Percentiles rank a stretch among this genome's conserved stretches.
phyloP scores from a whole-genome alignment of 2,888 invertebrate species.

The Dolichopus griseipennis region DNA sequence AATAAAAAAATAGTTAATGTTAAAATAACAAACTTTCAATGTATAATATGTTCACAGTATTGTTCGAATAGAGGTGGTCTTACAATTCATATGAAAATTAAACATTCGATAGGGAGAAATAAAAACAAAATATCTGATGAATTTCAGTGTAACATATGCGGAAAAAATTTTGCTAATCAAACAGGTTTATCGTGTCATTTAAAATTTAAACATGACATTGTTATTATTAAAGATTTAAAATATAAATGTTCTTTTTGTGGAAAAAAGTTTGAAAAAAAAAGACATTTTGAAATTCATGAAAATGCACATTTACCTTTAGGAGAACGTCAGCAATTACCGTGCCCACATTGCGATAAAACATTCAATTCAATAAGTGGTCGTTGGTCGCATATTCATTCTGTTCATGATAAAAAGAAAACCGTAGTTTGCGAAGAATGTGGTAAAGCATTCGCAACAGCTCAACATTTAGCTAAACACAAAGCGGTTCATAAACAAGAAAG shows the following conservation, averaged over 20 bases:
- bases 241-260: neutral
- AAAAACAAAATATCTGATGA: neutral
- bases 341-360: neutral
- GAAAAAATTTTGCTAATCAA: neutral
- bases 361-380: neutral
- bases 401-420: neutral
- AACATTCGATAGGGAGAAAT: no score
- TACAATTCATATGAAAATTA: no score
- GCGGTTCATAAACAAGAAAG: neutral
- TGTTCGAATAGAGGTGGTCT: no score
- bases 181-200: neutral
- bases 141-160: neutral
- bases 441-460: neutral
- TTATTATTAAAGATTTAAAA: neutral
- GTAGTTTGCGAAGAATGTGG: neutral
- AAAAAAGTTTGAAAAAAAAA: neutral
- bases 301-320: slow-evolving; percentile 26
- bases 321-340: neutral
- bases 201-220: neutral
- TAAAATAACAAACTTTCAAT: no score
- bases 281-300: slow-evolving; percentile 25
- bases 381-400: neutral
- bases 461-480: neutral
- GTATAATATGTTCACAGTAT: no score
- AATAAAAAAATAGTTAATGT: no score